Conservation (phyloP, 2,888 invertebrate genomes). For the Cheilosia grossa region DNA sequence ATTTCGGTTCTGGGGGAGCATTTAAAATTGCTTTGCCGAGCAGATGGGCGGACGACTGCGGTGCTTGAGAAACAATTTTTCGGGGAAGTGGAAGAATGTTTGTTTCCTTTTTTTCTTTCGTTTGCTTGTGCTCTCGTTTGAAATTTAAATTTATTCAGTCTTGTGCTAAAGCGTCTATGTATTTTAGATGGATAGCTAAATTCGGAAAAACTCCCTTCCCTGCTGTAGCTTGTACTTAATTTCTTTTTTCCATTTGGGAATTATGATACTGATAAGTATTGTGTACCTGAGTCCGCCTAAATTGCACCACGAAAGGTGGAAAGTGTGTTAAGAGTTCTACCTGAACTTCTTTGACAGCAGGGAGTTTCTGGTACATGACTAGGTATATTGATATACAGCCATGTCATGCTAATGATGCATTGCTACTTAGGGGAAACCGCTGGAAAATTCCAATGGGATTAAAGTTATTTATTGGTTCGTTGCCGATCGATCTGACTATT, state of each 20-base stretch:
- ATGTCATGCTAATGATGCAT: constrained; percentile 14
- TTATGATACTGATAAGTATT: constrained; percentile 53
- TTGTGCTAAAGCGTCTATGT: constrained; percentile 66
- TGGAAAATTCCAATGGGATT: neutral
- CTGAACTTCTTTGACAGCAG: constrained; percentile 23
- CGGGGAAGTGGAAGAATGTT: constrained; percentile 56
- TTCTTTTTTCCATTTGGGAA: constrained; percentile 69
- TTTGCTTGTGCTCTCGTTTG: constrained; percentile 46
- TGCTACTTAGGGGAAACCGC: neutral
- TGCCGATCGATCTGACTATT: neutral
- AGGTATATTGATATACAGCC: neutral
- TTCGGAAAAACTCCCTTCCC: constrained; percentile 56
- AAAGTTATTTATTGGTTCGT: neutral
- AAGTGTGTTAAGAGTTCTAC: neutral
- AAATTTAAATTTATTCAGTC: constrained; percentile 73
- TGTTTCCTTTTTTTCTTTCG: neutral
- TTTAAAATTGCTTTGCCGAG: constrained; percentile 65
- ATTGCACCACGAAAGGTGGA: constrained; percentile 3
- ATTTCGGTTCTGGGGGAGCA: constrained; percentile 37
- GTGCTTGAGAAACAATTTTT: constrained; percentile 45
- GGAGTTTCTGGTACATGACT: no score
- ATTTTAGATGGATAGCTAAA: constrained; percentile 58
- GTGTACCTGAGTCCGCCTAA: neutral
- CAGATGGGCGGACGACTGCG: constrained; percentile 16
- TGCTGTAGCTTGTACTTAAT: constrained; percentile 53